Evolutionary conservation across 2,888 invertebrate species (phyloP), one percentile per base, ranked within the genome.

Genomic region (Cephus spinipes): DNA sequence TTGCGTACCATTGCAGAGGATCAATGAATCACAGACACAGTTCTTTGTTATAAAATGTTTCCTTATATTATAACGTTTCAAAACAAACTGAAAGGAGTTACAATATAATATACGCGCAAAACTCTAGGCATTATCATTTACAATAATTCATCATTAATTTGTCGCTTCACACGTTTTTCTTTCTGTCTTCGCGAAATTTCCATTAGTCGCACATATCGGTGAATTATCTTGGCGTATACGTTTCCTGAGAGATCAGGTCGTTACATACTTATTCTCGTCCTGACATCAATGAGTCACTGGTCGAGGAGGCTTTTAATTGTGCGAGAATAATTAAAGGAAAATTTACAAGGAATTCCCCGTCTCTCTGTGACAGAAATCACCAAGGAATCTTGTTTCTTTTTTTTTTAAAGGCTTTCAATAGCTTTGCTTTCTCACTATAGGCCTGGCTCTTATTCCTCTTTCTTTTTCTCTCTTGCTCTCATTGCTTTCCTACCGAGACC

Each of bases 51-150:
- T 89, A 90, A 90, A 90, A 90, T 89, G 89, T 89, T 89, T 90
- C 85, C 90, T 90, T 90, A 90, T 90, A 90, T 90, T 90, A 84
- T 90, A 90, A 90, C 87, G 85, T 89, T 89, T 89, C 83, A 88
- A 89, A 90, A 89, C 88, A 90, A 90, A 89, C 86, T 88, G 86
- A 89, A 87, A 85, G 84, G 83, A 87, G 86, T 89, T 90, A 89
- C 89, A 88, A 84, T 89, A 89, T 86, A 90, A 89, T 89, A 85
- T 87, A 89, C 89, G 87, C 87, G 87, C 85, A 89, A 90, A 88
- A 87, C 82, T 89, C 89, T 90, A 89, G 89, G 87, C 90, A 85
- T 89, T 87, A 86, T 88, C 87, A 55, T 89, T 89, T 84, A 90
- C 89, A 90, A 88, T 88, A 87, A 89, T 89, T 88, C 84, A 87